Percentiles rank a stretch among this genome's conserved stretches.
These are phyloP conservation scores for Lysandra coridon DNA, from an alignment of 2,888 invertebrate genomes.

Conservation along the genomic window DNA sequence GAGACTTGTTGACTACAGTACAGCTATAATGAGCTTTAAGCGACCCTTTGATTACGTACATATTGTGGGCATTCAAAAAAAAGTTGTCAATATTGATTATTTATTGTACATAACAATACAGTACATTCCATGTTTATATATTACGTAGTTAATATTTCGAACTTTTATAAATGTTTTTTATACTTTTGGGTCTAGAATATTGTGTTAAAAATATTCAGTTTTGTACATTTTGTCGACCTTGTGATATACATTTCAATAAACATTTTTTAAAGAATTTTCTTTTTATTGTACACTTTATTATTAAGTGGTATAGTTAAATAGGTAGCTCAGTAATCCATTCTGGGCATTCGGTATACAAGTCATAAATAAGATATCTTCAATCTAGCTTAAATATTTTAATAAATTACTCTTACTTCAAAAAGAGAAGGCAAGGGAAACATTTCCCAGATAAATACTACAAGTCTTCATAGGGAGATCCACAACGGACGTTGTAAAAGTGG, in stretches of 20 bases:
- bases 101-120: too few species aligned
- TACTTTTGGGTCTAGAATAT: neutral
- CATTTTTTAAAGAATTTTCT: neutral
- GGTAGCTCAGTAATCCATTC: too few species aligned
- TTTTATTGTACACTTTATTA: neutral
- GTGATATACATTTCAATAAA: neutral
- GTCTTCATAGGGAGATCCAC: conserved; percentile 81
- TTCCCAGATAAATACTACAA: conserved; percentile 52
- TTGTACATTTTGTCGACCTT: neutral
- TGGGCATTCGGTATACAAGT: too few species aligned
- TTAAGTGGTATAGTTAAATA: neutral
- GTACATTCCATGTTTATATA: too few species aligned
- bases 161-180: neutral
- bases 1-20: too few species aligned
- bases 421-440: neutral
- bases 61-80: too few species aligned
- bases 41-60: too few species aligned
- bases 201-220: neutral
- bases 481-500: conserved; percentile 84
- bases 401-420: neutral
- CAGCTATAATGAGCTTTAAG: neutral
- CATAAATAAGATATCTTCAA: neutral
- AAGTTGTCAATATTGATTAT: too few species aligned
- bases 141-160: neutral
- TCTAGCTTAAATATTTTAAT: neutral